These are phyloP conservation scores for Dipodomys stephensi DNA, from an alignment of 2,113 vertebrate genomes.

Conservation along the genomic window DNA sequence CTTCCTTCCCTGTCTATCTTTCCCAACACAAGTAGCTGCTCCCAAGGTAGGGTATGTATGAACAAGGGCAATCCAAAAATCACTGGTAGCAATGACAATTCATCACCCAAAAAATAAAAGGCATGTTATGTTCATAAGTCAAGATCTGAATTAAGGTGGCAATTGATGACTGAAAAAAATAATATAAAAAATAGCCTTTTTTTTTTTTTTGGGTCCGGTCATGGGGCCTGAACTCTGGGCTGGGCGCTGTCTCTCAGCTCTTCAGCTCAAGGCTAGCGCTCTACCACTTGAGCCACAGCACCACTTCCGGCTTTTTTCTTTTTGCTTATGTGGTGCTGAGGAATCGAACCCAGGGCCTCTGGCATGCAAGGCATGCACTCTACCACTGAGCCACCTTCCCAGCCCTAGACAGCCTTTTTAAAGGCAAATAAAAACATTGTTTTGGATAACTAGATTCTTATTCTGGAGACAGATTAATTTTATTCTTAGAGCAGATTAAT, in stretches of 20 bases:
- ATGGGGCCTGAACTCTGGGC: too few relatives aligned
- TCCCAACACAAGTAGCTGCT: background rate
- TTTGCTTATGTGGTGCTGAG: too few relatives aligned
- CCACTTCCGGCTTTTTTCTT: too few relatives aligned
- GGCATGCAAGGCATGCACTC: too few relatives aligned
- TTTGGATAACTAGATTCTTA: constrained; percentile 24
- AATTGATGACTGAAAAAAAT: background rate
- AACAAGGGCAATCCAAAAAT: background rate
- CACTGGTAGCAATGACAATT: background rate
- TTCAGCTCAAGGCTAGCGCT: too few relatives aligned
- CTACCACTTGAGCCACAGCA: too few relatives aligned
- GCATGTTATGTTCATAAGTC: background rate
- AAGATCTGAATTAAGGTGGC: background rate
- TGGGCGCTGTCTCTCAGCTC: too few relatives aligned
- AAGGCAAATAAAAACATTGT: constrained; percentile 38
- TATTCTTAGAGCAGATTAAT: background rate
- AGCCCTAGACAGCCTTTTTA: background rate
- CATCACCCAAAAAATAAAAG: background rate
- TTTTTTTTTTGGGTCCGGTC: too few relatives aligned
- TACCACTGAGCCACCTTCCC: too few relatives aligned
- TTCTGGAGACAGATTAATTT: background rate
- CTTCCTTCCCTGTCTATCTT: background rate
- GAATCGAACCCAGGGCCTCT: too few relatives aligned
- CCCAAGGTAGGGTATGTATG: background rate
- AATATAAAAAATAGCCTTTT: background rate